Evolutionary conservation across 2,888 invertebrate genomes (phyloP).

Genomic region (Eupithecia inturbata): DNA sequence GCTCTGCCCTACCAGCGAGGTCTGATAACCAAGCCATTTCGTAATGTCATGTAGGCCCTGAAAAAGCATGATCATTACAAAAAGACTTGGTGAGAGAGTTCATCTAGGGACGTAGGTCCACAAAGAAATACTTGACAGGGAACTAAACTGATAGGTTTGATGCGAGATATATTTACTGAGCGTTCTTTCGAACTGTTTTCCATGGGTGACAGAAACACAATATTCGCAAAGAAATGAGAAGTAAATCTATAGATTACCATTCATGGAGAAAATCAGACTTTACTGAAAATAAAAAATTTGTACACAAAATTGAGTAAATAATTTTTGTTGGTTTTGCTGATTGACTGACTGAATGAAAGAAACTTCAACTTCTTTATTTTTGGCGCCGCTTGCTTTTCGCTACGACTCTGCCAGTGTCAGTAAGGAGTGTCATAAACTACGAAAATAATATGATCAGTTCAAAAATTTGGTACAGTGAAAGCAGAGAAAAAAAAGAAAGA

Average conservation of each 20-base stretch:
- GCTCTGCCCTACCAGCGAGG: constrained; percentile 89
- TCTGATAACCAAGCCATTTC: constrained; percentile 90
- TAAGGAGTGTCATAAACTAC: no score
- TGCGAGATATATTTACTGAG: not conserved
- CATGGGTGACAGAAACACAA: not conserved
- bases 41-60: constrained; percentile 49
- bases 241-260: constrained; percentile 25
- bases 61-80: not conserved
- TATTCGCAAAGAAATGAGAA: not conserved
- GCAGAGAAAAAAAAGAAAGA: no score
- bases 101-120: not conserved
- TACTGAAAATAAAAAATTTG: not conserved
- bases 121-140: not conserved
- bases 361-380: no score
- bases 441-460: no score
- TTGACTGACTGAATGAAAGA: no score
- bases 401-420: no score
- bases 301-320: not conserved
- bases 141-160: not conserved
- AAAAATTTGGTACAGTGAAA: no score
- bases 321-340: no score
- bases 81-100: not conserved
- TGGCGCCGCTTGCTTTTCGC: no score
- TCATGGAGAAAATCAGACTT: constrained; percentile 27
- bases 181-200: not conserved